Evolutionary conservation across 2,797 vertebrate species (phyloP), one percentile per base, ranked within the genome.

Genomic region (Crax fasciolata): DNA sequence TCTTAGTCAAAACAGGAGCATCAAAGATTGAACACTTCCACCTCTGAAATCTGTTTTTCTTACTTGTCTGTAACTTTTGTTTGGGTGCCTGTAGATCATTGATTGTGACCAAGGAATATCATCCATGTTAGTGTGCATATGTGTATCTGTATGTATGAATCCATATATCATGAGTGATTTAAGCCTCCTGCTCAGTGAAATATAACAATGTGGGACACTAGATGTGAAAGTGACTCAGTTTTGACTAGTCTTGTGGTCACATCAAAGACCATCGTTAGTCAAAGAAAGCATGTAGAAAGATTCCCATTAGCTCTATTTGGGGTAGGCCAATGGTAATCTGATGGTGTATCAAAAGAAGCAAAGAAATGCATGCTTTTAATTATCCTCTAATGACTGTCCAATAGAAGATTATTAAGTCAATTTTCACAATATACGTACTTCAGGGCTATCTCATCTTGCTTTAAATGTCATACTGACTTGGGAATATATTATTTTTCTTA

Each of bases 391-490:
- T 54, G 52, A 54, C 52, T 54, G 15, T 16, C 51, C 8, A 4
- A 54, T 54, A 54, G 10, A 30, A 30, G 16, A 30, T 54, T 54
- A 54, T 54, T 54, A 54, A 54, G 28, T 54, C 25, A 65, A 76
- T 95, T 92, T 94, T 86, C 39, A 35, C 89, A 55, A 78, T 59
- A 32, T 81, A 78, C 62, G 30, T 48, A 66, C 59, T 88, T 62
- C 55, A 79, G 66, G 71, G 58, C 62, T 73, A 25, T 88, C 39
- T 92, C 66, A 30, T 89, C 75, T 87, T 91, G 44, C 62, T 88
- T 93, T 79, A 94, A 93, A 90, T 89, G 66, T 87, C 84, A 78
- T 82, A 30, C 18, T 78, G 77, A 38, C 58, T 61, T 58, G 62
- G 11, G 5, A 81, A 86, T 35, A 51, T 35, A 46, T 72, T 81